Conservation (phyloP, 1,140 invertebrate species). For the Megalonaias nervosa region DNA sequence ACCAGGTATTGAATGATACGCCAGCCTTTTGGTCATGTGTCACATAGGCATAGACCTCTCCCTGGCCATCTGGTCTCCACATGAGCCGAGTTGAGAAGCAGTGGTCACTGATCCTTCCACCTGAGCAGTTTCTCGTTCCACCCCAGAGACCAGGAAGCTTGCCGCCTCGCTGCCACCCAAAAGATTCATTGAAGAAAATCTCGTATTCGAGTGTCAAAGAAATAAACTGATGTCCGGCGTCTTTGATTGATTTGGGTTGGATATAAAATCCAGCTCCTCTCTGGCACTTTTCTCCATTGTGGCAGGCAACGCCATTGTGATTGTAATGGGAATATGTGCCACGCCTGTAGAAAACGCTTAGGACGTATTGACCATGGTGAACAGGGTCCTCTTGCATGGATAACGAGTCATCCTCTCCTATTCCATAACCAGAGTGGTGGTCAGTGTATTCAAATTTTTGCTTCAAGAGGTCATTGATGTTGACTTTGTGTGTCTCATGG, state of each 20-base stretch:
- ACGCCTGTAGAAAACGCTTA: constrained; percentile 26
- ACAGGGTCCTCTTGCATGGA: constrained; percentile 26
- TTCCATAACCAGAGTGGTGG: constrained; percentile 20
- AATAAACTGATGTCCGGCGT: constrained; percentile 7
- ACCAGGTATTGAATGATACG: constrained; percentile 24
- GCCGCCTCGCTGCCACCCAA: constrained; percentile 51
- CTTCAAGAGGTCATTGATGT: constrained; percentile 17
- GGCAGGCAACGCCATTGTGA: neutral
- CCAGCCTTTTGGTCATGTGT: constrained; percentile 33
- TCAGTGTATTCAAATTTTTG: constrained; percentile 8
- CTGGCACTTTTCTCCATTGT: constrained; percentile 20
- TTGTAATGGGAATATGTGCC: constrained; percentile 2
- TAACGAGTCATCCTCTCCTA: constrained; percentile 27
- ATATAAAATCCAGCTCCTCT: constrained; percentile 46
- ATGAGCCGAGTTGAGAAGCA: constrained; percentile 59
- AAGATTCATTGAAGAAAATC: constrained; percentile 44
- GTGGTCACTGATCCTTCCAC: constrained; percentile 32
- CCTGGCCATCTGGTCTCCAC: constrained; percentile 51
- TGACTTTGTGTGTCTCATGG: constrained; percentile 18
- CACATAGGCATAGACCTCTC: constrained; percentile 52
- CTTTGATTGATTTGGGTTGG: constrained; percentile 5
- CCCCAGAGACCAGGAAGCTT: constrained; percentile 57
- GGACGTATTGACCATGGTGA: constrained; percentile 21
- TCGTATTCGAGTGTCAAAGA: constrained; percentile 30
- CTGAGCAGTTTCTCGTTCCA: constrained; percentile 41